phyloP scores from a whole-genome alignment of 1,140 invertebrate genomes.

The Asbolus verrucosus region DNA sequence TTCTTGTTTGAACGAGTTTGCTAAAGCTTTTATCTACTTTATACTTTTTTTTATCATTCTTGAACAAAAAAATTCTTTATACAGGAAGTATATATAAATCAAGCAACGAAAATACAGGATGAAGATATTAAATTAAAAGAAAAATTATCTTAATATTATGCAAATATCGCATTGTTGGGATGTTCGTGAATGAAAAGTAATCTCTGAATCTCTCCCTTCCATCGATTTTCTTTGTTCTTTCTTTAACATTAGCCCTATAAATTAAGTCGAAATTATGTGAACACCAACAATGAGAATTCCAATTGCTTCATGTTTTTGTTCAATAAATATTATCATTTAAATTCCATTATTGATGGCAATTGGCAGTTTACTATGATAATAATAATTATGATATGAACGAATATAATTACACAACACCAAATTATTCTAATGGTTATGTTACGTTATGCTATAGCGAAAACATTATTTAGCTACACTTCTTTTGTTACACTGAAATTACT shows the following conservation, averaged over 20 bases:
- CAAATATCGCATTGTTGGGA: slow-evolving; percentile 9
- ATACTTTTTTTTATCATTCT: neutral
- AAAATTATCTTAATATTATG: slow-evolving; percentile 37
- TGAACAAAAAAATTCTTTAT: no score
- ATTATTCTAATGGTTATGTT: no score
- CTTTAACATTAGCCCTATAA: slow-evolving; percentile 27
- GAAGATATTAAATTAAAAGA: slow-evolving; percentile 12
- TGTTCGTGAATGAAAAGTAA: slow-evolving; percentile 18
- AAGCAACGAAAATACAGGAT: slow-evolving; percentile 5
- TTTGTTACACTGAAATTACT: no score
- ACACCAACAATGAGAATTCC: neutral
- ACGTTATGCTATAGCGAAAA: no score
- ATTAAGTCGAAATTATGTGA: slow-evolving; percentile 18
- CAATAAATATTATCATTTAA: no score
- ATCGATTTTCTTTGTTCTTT: slow-evolving; percentile 44
- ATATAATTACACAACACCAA: no score
- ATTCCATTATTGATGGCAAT: no score
- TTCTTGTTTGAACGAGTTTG: slow-evolving; percentile 19
- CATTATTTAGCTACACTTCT: no score
- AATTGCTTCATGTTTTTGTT: no score
- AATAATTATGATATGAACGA: no score
- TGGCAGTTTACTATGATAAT: no score
- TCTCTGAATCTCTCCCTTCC: slow-evolving; percentile 30
- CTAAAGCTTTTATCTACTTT: slow-evolving; percentile 18
- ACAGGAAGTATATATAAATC: no score